These are phyloP conservation scores for Pammene fasciana DNA, from an alignment of 2,888 invertebrate species.

Conservation along the genomic window DNA sequence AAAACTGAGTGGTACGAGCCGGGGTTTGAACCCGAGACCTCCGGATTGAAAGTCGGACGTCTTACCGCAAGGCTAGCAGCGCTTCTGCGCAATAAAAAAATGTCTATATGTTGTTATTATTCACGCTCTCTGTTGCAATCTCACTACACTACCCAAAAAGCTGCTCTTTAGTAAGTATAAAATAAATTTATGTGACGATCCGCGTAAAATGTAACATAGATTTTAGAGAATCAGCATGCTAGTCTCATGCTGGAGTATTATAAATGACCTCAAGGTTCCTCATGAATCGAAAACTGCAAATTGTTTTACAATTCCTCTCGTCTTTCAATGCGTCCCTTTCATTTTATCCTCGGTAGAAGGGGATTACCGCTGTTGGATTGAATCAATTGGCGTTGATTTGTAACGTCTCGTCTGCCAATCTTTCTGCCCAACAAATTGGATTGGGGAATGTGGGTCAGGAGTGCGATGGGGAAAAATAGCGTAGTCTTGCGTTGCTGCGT, in stretches of 20 bases:
- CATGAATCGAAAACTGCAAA: not conserved
- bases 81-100: no score
- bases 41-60: no score
- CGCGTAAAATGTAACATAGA: not conserved
- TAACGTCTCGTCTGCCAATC: conserved; percentile 25
- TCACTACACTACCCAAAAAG: no score
- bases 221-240: no score
- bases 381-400: conserved; percentile 29
- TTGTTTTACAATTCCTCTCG: not conserved
- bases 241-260: no score
- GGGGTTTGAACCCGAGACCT: no score
- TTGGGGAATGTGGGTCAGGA: conserved; percentile 27
- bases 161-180: no score
- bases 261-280: not conserved
- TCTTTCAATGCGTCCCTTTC: not conserved
- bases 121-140: no score
- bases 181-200: no score
- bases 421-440: conserved; percentile 28
- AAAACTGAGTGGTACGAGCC: no score
- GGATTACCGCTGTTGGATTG: conserved; percentile 16
- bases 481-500: conserved; percentile 1
- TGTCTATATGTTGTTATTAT: no score
- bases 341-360: not conserved
- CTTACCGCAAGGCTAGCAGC: no score
- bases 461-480: not conserved